These are phyloP conservation scores for Larimichthys crocea DNA, from an alignment of 2,113 vertebrate species.

Conservation along the genomic window DNA sequence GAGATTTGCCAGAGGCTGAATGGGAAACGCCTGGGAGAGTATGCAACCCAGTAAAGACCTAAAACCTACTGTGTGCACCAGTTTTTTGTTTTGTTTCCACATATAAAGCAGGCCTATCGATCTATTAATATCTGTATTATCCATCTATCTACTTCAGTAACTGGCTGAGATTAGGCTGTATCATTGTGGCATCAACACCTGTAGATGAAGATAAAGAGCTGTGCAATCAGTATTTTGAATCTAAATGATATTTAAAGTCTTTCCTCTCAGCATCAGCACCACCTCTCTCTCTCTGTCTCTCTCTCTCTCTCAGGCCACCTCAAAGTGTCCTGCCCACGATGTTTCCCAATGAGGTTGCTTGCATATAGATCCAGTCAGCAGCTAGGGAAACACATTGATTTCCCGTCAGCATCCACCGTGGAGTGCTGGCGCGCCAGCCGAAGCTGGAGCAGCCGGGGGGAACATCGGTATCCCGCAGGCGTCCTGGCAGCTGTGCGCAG, in stretches of 20 bases:
- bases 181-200: slow-evolving; percentile 2
- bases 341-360: slow-evolving; percentile 75
- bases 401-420: slow-evolving; percentile 73
- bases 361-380: slow-evolving; percentile 82
- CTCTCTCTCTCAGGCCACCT: slow-evolving; percentile 39
- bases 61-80: slow-evolving; percentile 29
- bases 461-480: slow-evolving; percentile 76
- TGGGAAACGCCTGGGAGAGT: slow-evolving; percentile 65
- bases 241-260: slow-evolving; percentile 19
- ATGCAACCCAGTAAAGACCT: slow-evolving; percentile 54
- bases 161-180: neutral
- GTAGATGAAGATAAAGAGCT: neutral
- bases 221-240: slow-evolving; percentile 14
- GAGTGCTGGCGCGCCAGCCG: slow-evolving; percentile 63
- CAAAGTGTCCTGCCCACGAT: slow-evolving; percentile 65
- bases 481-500: slow-evolving; percentile 77
- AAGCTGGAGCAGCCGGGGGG: slow-evolving; percentile 61
- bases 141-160: neutral
- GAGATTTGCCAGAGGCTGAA: slow-evolving; percentile 69
- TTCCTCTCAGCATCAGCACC: slow-evolving; percentile 20
- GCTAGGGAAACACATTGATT: slow-evolving; percentile 81
- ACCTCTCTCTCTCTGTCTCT: slow-evolving; percentile 2
- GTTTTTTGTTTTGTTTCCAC: neutral
- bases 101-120: neutral
- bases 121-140: neutral